Conservation (phyloP, 2,797 vertebrate genomes). For the Falco columbarius region DNA sequence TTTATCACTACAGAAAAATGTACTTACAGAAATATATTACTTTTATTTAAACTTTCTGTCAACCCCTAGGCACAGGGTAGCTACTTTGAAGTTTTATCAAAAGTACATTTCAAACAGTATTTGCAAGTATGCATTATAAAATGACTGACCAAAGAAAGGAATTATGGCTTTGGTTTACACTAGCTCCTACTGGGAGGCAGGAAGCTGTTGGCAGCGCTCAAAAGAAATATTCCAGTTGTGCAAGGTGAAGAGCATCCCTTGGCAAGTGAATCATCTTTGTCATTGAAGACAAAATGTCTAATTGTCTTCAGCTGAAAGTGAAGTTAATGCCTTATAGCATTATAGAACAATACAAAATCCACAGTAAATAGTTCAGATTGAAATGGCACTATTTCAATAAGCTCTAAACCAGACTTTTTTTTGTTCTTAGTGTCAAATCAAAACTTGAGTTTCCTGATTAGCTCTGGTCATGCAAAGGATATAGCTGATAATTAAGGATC, state of each 20-base stretch:
- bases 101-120: slow-evolving; percentile 9
- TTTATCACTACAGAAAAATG: background rate
- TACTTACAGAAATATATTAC: background rate
- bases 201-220: background rate
- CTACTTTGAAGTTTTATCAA: slow-evolving; percentile 21
- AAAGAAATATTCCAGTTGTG: background rate
- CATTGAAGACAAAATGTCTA: background rate
- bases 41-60: background rate
- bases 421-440: background rate
- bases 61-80: background rate
- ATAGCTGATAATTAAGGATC: background rate
- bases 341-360: background rate
- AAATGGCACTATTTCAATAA: background rate
- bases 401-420: rapidly evolving
- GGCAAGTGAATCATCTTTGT: background rate
- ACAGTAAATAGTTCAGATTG: background rate
- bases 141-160: background rate
- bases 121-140: slow-evolving; percentile 11
- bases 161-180: background rate
- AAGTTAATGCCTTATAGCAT: background rate
- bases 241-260: background rate
- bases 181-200: background rate
- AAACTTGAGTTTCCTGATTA: background rate
- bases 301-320: background rate
- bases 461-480: background rate